Base-by-base conservation (phyloP, 2,113 vertebrate species). In the Alligator mississippiensis region DNA sequence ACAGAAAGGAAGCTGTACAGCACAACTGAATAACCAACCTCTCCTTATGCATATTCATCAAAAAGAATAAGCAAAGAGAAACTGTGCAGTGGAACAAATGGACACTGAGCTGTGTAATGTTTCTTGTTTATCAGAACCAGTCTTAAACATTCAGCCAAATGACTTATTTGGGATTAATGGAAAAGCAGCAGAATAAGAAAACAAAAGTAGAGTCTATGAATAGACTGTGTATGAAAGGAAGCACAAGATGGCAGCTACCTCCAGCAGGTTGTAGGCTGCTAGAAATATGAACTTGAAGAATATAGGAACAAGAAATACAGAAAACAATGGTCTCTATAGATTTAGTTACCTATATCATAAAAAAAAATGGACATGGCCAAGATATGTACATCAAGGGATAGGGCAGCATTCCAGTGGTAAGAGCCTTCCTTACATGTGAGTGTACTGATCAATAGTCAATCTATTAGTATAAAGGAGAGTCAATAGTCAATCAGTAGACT, bases 141-240 rank as follows among this genome's bases (percentile, higher is more conserved):
- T 9, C 47, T 47, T 47, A 47, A 47, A 47, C 47, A 47, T 47
- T 47, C 47, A 47, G 47, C 47, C 47, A 47, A 47, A 47, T 47
- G 47, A 84, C 60, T 87, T 81, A 74, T 55, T 83, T 34, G 24
- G 55, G 91, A 85, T 80, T 87, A 6, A 59, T 59, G n/a, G 62
- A 3, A 72, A 94, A 79, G 82, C 21, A 57, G 3, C 59, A 76
- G 27, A n/a, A 14, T 72, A 63, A 4, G 24, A 2, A 2, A 0
- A 1, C 0, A 14, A 25, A n/a, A 63, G 24, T 14, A 63, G 1
- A 57, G 89, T 84, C 61, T 55, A 61, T 18, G n/a, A 90, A 59
- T 0, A 77, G 57, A 3, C 55, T 24, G 16, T 10, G 60, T 77
- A 75, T 60, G 66, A 89, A 77, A 82, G 2, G 21, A 59, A 78